Base-by-base conservation (phyloP, 1,140 invertebrate genomes). In the Zaprionus taronus region DNA sequence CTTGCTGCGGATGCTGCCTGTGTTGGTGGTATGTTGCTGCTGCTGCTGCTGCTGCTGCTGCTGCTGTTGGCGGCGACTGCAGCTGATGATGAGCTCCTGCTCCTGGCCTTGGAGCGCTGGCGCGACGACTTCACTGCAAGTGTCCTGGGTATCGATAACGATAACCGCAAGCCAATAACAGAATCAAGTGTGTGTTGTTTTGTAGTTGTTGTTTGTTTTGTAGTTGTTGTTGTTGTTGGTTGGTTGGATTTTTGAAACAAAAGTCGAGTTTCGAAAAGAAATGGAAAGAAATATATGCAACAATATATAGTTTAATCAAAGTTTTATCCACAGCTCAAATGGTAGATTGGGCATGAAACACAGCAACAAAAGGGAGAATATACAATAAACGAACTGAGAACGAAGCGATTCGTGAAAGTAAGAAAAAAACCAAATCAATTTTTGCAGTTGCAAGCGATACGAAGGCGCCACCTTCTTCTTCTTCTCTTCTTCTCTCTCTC, bases 231-330 rank as follows among this genome's bases (percentile, higher is more conserved):
- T 72, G 72, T 49, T 75, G 66, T 56, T 62, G 22, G 61, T 68
- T 74, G 20, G 44, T 9, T 28, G 26, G 26, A 62, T 55, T 65
- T 71, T 82, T 67, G 60, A 63, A 90, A 90, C 85, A 84, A 87
- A 84, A 79, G 65, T 89, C 73, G 78, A 81, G 69, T 80, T 77
- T 65, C 77, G 64, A 75, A 71, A 70, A 72, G 78, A 89, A 89
- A 89, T 87, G 79, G 85, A 89, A 89, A 89, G 81, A 90, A 79
- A 84, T 81, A 82, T 73, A 90, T 81, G 79, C 81, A 75, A 60
- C 20, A 51, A 51, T 51, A 38, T 24, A 78, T 70, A 68, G 75
- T 73, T 79, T 84, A 76, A 71, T 73, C 68, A 75, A 69, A 61
- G 55, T 67, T 57, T 72, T 71, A 36, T 77, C 66, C 62, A 64